Base-by-base conservation (phyloP, 2,888 invertebrate species). In the Lottia gigantea region DNA sequence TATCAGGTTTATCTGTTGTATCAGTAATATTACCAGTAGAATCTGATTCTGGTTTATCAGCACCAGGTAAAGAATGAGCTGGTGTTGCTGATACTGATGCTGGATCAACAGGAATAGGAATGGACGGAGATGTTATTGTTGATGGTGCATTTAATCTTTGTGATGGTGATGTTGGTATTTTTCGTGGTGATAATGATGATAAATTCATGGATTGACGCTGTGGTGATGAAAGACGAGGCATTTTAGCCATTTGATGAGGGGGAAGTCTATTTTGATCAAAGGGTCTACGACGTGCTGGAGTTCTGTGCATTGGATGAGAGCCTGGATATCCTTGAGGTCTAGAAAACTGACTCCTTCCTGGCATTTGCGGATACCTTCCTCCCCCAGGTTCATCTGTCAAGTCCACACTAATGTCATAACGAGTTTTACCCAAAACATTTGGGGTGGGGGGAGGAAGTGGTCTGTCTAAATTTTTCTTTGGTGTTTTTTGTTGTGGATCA, bases 401-500 rank as follows among this genome's bases (percentile, higher is more conserved):
- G 14, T 55, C 55, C 11, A 55, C 55, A 23, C 55, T 55, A 23
- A 55, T 55, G 23, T 55, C 55, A 55, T 55, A 55, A 23, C 55
- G 55, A 55, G 55, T 55, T 55, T 55, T 55, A 2, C 55, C 55
- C 55, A 55, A 55, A 19, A 55, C 55, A 55, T 55, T 55, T 55
- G 55, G 55, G 14, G 55, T 55, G 55, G 55, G 55, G 7, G 55
- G 55, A 55, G 55, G 55, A 55, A 55, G 55, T 12, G 55, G 55
- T 55, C 55, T 55, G 23, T 55, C 55, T 55, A 55, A 19, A 55
- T 55, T 55, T 55, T 55, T 55, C 55, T 55, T 55, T 55, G 55
- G 55, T 55, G 55, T 55, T 55, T 55, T 55, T 55, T 55, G 55
- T 55, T 55, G 55, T 19, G 55, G 55, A 55, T 55, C 55, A 55